A percentile compares a stretch with the other conserved stretches of the same genome.
Conservation (phyloP, 2,888 invertebrate species). For the Labia minor region DNA sequence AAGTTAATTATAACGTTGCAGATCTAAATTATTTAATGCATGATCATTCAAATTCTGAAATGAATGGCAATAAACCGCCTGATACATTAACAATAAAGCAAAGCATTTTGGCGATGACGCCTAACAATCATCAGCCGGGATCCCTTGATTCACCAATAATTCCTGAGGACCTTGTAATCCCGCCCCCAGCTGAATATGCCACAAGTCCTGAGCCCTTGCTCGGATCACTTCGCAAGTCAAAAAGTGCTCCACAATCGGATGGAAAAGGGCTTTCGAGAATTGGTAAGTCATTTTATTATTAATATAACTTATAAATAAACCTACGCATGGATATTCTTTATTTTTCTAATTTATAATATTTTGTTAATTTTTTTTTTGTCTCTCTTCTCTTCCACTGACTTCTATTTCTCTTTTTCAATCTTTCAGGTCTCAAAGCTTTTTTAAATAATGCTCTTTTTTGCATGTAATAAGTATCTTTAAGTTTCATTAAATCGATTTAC, state of each 20-base stretch:
- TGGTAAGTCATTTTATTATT: too few species aligned
- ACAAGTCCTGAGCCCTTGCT: slow-evolving; percentile 14
- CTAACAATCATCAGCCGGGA: not conserved
- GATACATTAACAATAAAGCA: not conserved
- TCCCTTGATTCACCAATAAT: not conserved
- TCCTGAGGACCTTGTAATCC: slow-evolving; percentile 29
- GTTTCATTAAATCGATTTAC: too few species aligned
- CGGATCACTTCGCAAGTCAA: slow-evolving; percentile 23
- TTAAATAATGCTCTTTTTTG: too few species aligned
- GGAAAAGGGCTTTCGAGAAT: not conserved
- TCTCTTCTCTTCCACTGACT: too few species aligned
- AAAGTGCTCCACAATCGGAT: slow-evolving; percentile 25
- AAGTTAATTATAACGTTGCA: slow-evolving; percentile 28
- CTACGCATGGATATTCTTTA: too few species aligned
- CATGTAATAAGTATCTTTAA: too few species aligned
- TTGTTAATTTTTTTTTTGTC: too few species aligned
- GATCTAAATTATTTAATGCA: slow-evolving; percentile 24
- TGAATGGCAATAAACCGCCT: not conserved
- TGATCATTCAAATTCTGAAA: not conserved
- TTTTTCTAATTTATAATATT: too few species aligned
- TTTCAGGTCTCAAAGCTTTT: too few species aligned
- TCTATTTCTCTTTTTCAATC: too few species aligned
- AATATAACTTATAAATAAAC: too few species aligned
- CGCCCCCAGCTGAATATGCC: slow-evolving; percentile 34
- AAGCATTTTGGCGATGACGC: slow-evolving; percentile 14